Percentiles rank a stretch among this genome's conserved stretches.
Conservation (phyloP, 2,113 vertebrate genomes). For the Cottus gobio region DNA sequence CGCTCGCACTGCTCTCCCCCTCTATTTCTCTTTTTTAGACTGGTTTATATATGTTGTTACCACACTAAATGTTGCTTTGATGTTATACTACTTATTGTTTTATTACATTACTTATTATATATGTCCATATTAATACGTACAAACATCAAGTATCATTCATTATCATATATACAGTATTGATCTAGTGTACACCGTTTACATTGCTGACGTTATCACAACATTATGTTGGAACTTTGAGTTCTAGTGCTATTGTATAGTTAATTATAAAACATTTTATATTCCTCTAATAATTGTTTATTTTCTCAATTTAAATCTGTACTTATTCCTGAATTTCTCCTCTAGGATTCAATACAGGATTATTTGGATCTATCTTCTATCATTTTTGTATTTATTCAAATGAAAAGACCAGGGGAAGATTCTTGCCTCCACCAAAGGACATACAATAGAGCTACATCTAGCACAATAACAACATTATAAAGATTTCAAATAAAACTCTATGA, state of each 20-base stretch:
- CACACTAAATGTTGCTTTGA: neutral
- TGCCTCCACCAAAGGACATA: neutral
- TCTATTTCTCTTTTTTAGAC: neutral
- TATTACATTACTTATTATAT: neutral
- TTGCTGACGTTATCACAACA: neutral
- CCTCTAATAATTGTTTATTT: neutral
- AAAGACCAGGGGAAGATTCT: neutral
- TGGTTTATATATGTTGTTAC: neutral
- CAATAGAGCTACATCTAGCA: neutral
- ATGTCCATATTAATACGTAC: neutral
- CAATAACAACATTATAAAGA: conserved; percentile 7
- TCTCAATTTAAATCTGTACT: neutral
- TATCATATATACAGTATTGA: neutral
- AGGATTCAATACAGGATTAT: neutral
- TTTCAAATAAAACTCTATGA: conserved; percentile 61
- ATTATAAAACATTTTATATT: neutral
- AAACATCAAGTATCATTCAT: neutral
- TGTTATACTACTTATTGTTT: neutral
- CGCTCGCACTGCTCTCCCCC: neutral
- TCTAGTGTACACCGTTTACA: neutral
- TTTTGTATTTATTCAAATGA: neutral
- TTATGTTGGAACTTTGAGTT: neutral
- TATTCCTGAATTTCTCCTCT: neutral
- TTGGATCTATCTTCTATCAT: neutral
- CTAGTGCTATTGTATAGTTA: neutral